Evolutionary conservation across 2,113 vertebrate species (phyloP).

Genomic region (Anguilla rostrata): DNA sequence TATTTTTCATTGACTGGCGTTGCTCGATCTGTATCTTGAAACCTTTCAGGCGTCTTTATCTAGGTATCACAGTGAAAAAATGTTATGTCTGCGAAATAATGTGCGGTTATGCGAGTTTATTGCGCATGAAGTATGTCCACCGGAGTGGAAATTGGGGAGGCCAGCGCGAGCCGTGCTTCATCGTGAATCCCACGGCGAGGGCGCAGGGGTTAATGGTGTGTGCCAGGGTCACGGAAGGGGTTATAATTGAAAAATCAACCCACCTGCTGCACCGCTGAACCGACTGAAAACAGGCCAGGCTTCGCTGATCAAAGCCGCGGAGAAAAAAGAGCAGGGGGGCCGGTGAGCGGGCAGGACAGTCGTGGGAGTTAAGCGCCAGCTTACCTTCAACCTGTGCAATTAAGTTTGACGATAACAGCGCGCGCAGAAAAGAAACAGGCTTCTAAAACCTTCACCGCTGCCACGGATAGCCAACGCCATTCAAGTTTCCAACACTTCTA

Average conservation of each 20-base stretch:
- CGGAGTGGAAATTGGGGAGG: neutral
- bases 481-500: neutral
- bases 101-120: neutral
- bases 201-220: constrained; percentile 37
- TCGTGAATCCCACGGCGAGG: neutral
- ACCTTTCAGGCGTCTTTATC: neutral
- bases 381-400: constrained; percentile 20
- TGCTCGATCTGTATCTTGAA: neutral
- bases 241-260: constrained; percentile 51
- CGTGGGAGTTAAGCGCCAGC: constrained; percentile 11
- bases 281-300: constrained; percentile 47
- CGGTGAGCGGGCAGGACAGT: constrained; percentile 9
- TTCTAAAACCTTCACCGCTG: neutral
- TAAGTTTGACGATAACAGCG: neutral
- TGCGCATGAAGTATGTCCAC: neutral
- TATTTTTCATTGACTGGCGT: neutral
- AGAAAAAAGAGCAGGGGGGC: constrained; percentile 26
- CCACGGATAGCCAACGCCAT: neutral
- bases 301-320: constrained; percentile 49
- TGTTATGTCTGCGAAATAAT: neutral
- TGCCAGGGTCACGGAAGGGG: constrained; percentile 26
- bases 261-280: constrained; percentile 49
- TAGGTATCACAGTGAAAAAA: neutral
- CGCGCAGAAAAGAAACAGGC: constrained; percentile 12
- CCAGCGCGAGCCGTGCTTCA: neutral